Percentiles rank a stretch among this genome's conserved stretches.
phyloP scores from a whole-genome alignment of 1,140 invertebrate genomes.

The Lysiphlebus fabarum region DNA sequence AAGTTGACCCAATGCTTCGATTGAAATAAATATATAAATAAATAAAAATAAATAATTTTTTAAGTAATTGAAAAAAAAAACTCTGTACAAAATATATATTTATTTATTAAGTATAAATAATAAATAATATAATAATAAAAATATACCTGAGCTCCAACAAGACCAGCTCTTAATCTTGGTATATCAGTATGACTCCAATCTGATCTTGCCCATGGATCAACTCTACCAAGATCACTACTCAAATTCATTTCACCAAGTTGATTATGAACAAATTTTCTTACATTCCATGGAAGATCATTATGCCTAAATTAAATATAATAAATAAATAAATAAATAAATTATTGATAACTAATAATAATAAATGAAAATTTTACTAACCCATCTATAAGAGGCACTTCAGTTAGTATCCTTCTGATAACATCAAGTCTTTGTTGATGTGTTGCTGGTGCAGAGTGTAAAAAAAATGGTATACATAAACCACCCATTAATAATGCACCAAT shows the following conservation, averaged over 20 bases:
- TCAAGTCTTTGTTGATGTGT: conserved; percentile 56
- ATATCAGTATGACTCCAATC: conserved; percentile 88
- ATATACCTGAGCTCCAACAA: conserved; percentile 73
- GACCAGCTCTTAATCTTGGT: conserved; percentile 73
- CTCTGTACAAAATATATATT: neutral
- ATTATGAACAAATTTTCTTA: conserved; percentile 78
- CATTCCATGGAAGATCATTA: conserved; percentile 85
- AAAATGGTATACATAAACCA: conserved; percentile 53
- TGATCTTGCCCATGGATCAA: conserved; percentile 76
- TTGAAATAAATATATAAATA: neutral
- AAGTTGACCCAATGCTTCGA: no score
- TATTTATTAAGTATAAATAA: conserved; percentile 8
- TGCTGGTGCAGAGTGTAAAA: conserved; percentile 52
- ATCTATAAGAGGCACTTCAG: conserved; percentile 63
- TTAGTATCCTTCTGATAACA: conserved; percentile 59
- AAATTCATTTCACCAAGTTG: conserved; percentile 77
- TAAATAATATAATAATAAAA: conserved; percentile 17
- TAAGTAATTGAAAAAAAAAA: neutral
- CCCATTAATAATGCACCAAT: conserved; percentile 51
- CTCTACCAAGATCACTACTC: conserved; percentile 67
- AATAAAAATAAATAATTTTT: neutral
- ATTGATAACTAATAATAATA: neutral
- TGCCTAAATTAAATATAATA: conserved; percentile 60
- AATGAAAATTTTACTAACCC: conserved; percentile 49
- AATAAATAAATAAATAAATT: neutral